Evolutionary conservation across 1,140 invertebrate species (phyloP).

Genomic region (Zelostemma sp.): DNA sequence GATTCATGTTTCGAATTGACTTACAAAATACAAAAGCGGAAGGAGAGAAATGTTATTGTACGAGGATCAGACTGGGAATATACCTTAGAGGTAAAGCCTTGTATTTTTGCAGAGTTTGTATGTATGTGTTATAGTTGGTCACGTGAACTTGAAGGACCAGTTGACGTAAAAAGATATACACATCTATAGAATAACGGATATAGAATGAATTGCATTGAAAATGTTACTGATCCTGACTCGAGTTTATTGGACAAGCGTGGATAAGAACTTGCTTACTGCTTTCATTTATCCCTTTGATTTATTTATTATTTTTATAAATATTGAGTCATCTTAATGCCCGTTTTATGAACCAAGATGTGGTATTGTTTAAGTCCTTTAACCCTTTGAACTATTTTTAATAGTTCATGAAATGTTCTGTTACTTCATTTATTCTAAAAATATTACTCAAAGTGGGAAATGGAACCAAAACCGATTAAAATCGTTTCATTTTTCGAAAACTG

Average conservation of each 20-base stretch:
- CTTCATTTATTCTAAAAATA: no score
- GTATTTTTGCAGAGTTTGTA: conserved; percentile 58
- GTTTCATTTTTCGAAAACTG: no score
- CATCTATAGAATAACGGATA: conserved; percentile 29
- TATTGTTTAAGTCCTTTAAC: no score
- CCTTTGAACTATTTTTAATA: no score
- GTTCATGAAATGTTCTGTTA: no score
- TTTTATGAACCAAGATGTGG: neutral
- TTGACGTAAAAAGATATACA: conserved; percentile 45
- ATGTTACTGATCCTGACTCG: conserved; percentile 41
- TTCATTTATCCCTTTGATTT: conserved; percentile 48
- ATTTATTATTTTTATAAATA: conserved; percentile 38
- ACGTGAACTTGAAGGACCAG: conserved; percentile 43
- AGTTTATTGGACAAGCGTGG: conserved; percentile 42
- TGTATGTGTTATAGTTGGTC: conserved; percentile 40
- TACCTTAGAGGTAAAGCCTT: conserved; percentile 59
- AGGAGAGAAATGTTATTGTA: conserved; percentile 70
- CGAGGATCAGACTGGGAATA: conserved; percentile 57
- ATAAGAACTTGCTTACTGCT: conserved; percentile 47
- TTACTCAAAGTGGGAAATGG: no score
- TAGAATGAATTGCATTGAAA: conserved; percentile 47
- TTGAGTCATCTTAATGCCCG: neutral
- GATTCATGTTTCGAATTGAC: conserved; percentile 72
- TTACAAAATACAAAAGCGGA: conserved; percentile 70
- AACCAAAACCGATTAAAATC: no score